phyloP scores from a whole-genome alignment of 2,797 vertebrate species.

The Nannoperca obscura region DNA sequence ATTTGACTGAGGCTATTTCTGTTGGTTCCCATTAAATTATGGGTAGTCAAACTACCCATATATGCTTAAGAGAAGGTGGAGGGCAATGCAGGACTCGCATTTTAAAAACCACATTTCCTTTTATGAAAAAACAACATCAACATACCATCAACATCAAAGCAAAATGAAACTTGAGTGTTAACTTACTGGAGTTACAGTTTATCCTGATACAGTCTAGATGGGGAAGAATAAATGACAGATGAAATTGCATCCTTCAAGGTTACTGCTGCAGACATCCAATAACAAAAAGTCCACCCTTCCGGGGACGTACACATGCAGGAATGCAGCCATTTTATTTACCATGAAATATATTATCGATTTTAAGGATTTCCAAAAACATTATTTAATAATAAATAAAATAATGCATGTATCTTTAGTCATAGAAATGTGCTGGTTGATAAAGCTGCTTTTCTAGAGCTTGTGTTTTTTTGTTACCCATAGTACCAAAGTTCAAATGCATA shows the following conservation, averaged over 20 bases:
- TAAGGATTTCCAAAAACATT: conserved; percentile 7
- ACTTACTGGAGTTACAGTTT: conserved; percentile 99
- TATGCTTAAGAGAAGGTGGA: conserved; percentile 30
- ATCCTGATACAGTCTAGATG: conserved; percentile 99
- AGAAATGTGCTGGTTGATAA: conserved; percentile 8
- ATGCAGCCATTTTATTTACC: conserved; percentile 93
- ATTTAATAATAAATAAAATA: conserved; percentile 23
- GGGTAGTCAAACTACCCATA: conserved; percentile 23
- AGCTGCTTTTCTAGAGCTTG: conserved; percentile 28
- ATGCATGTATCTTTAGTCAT: conserved; percentile 20
- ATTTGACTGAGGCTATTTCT: conserved; percentile 30
- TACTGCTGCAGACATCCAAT: conserved; percentile 99
- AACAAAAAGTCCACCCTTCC: conserved; percentile 99
- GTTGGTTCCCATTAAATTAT: conserved; percentile 22
- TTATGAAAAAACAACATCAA: conserved; percentile 65
- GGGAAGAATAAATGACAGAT: conserved; percentile 99
- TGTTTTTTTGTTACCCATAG: conserved; percentile 2
- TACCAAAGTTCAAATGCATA: conserved; percentile 21
- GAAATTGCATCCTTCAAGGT: conserved; percentile 99
- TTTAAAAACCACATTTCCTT: conserved; percentile 62
- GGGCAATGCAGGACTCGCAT: conserved; percentile 20
- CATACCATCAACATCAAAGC: conserved; percentile 86
- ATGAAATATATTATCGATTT: conserved; percentile 17
- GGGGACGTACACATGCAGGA: conserved; percentile 99
- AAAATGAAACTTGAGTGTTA: conserved; percentile 99